phyloP scores from a whole-genome alignment of 2,888 invertebrate species.

The Lochmaea capreae region DNA sequence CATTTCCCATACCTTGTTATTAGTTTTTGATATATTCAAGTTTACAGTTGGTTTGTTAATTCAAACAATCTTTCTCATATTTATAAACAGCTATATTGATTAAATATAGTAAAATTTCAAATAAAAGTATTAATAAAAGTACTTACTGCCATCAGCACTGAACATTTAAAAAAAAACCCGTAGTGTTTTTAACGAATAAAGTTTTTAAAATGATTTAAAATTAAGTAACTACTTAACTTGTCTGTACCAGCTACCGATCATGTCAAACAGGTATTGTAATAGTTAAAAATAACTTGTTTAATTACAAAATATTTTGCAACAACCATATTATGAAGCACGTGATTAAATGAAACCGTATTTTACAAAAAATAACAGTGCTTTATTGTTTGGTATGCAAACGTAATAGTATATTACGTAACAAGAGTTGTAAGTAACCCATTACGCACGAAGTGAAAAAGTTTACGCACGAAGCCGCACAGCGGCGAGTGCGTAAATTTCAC shows the following conservation, averaged over 20 bases:
- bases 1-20: too few species aligned
- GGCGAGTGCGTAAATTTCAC: too few species aligned
- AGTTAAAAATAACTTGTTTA: conserved; percentile 27
- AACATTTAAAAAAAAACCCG: neutral
- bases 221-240: neutral
- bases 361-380: neutral
- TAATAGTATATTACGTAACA: too few species aligned
- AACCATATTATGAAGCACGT: conserved; percentile 3
- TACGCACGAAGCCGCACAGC: too few species aligned
- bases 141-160: neutral
- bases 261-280: conserved; percentile 18
- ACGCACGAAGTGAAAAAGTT: too few species aligned
- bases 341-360: conserved; percentile 3
- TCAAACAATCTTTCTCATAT: too few species aligned
- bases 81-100: too few species aligned
- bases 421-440: too few species aligned
- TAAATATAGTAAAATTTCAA: neutral
- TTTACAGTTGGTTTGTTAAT: too few species aligned
- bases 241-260: conserved; percentile 1
- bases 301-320: neutral
- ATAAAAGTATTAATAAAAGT: neutral
- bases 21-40: too few species aligned
- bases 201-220: neutral
- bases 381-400: neutral
- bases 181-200: neutral